Base-by-base conservation (phyloP, 1,140 invertebrate species). In the Oscheius sp. region DNA sequence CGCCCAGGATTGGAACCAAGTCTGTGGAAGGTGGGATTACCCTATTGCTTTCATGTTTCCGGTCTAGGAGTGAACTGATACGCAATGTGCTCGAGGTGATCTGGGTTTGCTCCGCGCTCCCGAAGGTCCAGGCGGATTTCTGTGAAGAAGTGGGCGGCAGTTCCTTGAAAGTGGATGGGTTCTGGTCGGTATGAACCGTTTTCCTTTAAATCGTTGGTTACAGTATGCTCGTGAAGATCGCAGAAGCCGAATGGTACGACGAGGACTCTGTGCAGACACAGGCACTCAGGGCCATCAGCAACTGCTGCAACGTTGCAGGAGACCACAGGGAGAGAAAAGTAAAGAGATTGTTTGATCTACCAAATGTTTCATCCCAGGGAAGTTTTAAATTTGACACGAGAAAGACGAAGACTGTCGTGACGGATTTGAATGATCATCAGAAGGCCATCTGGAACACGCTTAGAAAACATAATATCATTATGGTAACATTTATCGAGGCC, bases 61-160 rank as follows among this genome's bases (percentile, higher is more conserved):
- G 18, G 7, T 67, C 18, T 35, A 67, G 64, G 29, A 67, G 15
- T n/a, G 64, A 67, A 58, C 63, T 62, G 7, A 18, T 35, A 7
- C 10, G 26, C 3, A 68, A 68, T 31, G n/a, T 49, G 58, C 15
- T 68, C 15, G 26, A 63, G 26, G 46, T 62, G 3, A 10, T 68
- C 3, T 65, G 10, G 55, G 13, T 68, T 18, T 29, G 26, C 26
- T 18, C 66, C 10, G 31, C 66, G 10, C 0, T 68, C 13, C 66
- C 66, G 10, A 18, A 15, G 7, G 66, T 68, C 10, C 66, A 36
- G 15, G 3, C 20, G 13, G 46, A 68, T 42, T 31, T 67, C 15
- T 68, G 66, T 62, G 35, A 63, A 31, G 20, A 46, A 23, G 63
- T 65, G 13, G 36, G n/a, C 10, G 31, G 2, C 7, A 7, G 32